A percentile compares a stretch with the other conserved stretches of the same genome.
phyloP scores from a whole-genome alignment of 2,113 vertebrate genomes.

The Cricetomys ansorgei region DNA sequence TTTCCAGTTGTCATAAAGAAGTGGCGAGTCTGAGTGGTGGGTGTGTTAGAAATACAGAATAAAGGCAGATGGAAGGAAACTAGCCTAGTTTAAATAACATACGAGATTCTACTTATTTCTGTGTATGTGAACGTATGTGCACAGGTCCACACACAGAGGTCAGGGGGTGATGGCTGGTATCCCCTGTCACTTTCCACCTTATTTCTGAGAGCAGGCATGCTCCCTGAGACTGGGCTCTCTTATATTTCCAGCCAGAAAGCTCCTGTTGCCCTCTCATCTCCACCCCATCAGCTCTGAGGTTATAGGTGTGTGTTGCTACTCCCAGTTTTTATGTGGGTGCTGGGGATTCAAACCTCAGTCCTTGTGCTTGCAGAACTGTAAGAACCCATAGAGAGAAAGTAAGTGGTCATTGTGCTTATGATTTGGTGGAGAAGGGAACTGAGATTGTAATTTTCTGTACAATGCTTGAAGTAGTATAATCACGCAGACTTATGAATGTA shows the following conservation, averaged over 20 bases:
- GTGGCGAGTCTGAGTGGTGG: background rate
- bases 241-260: no score
- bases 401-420: background rate
- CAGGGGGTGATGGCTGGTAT: background rate
- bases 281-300: background rate
- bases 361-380: background rate
- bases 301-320: no score
- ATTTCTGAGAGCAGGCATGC: background rate
- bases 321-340: background rate
- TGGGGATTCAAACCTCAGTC: no score
- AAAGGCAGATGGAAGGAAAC: constrained; percentile 7
- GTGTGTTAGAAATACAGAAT: background rate
- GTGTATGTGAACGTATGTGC: background rate
- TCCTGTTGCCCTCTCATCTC: background rate
- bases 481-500: background rate
- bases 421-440: background rate
- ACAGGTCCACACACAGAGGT: background rate
- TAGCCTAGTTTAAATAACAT: background rate
- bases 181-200: background rate
- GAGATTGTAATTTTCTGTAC: background rate
- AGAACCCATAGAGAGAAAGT: background rate
- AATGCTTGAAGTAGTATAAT: background rate
- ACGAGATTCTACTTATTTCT: background rate
- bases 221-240: background rate
- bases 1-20: background rate